Evolutionary conservation across 2,113 vertebrate genomes (phyloP).

Genomic region (Anser cygnoides): DNA sequence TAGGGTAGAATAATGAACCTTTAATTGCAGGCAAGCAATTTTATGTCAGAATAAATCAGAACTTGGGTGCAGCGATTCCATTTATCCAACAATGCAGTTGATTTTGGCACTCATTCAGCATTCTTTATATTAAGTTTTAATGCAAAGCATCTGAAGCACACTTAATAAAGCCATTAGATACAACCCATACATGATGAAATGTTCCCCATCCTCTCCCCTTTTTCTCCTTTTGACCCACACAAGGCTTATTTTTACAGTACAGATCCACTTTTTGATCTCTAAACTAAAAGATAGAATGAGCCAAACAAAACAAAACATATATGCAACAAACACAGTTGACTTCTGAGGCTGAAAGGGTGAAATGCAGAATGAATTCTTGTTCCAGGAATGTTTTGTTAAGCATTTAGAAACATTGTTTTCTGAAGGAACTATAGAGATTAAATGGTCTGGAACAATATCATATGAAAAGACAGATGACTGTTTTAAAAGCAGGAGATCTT

Average conservation of each 20-base stretch:
- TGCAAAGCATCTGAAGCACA: slow-evolving; percentile 40
- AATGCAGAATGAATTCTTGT: slow-evolving; percentile 14
- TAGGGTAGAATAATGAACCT: slow-evolving; percentile 7
- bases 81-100: slow-evolving; percentile 26
- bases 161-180: slow-evolving; percentile 33
- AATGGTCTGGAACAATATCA: background rate
- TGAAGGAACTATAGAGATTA: background rate
- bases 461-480: background rate
- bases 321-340: background rate
- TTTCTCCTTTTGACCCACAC: background rate
- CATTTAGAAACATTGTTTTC: slow-evolving; percentile 25
- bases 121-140: slow-evolving; percentile 41
- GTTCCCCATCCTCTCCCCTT: background rate
- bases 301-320: slow-evolving; percentile 52
- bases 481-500: background rate
- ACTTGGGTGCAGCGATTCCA: background rate
- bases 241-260: slow-evolving; percentile 39
- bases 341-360: slow-evolving; percentile 16
- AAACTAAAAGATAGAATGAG: background rate
- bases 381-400: slow-evolving; percentile 52
- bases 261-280: slow-evolving; percentile 43
- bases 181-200: background rate
- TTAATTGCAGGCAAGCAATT: slow-evolving; percentile 40
- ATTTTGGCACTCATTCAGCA: slow-evolving; percentile 26
- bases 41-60: slow-evolving; percentile 41